Evolutionary conservation across 2,797 vertebrate genomes (phyloP).

Genomic region (Pristis pectinata): DNA sequence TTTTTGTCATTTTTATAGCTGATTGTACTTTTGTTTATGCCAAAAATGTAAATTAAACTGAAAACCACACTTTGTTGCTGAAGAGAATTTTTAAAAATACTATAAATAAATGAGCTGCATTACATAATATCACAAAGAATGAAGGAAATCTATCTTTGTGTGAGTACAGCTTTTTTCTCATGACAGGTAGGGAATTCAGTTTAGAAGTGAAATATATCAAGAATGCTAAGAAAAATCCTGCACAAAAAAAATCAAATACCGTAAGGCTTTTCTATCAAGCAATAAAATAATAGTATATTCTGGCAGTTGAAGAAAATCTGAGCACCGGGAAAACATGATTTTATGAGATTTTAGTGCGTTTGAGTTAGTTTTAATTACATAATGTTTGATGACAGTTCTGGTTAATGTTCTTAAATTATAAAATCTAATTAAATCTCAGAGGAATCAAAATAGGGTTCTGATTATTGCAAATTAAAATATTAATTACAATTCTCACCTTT

Average conservation of each 20-base stretch:
- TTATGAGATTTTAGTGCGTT: not conserved
- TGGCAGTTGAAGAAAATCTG: not conserved
- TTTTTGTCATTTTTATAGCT: not conserved
- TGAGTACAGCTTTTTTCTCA: not conserved
- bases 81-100: not conserved
- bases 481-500: not conserved
- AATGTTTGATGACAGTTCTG: not conserved
- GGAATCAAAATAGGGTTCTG: not conserved
- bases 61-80: not conserved
- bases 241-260: not conserved
- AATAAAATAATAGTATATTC: not conserved
- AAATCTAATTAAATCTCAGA: slow-evolving; percentile 4
- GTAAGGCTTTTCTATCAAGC: not conserved
- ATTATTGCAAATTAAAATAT: not conserved
- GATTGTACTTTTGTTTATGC: not conserved
- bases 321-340: not conserved
- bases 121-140: not conserved
- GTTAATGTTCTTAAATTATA: not conserved
- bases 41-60: not conserved
- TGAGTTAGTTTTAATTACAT: not conserved
- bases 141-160: too few relatives aligned
- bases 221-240: not conserved
- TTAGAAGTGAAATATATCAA: not conserved
- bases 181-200: not conserved
- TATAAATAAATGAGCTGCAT: not conserved